Percentiles rank a stretch among this genome's conserved stretches.
These are phyloP conservation scores for Coturnix japonica DNA, from an alignment of 2,113 vertebrate species.

Conservation along the genomic window DNA sequence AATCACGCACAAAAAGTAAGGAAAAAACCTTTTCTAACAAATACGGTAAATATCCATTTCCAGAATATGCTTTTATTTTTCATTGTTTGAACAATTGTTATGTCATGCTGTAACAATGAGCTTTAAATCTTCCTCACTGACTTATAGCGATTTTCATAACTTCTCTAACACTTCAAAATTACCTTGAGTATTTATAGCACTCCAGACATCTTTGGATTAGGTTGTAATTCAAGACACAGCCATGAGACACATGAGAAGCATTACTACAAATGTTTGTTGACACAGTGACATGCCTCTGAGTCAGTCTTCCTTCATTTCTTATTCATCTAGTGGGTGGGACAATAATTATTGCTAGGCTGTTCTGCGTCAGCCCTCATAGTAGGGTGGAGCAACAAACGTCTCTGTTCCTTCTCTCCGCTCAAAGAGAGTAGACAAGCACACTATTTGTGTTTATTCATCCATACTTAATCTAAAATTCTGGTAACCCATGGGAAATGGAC, in stretches of 20 bases:
- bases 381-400: background rate
- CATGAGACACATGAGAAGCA: background rate
- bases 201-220: background rate
- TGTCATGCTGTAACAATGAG: background rate
- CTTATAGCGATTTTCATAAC: background rate
- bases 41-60: background rate
- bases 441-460: background rate
- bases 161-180: background rate
- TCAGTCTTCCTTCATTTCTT: constrained; percentile 26
- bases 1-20: background rate
- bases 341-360: background rate
- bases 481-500: background rate
- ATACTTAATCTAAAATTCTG: background rate
- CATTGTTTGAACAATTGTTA: background rate
- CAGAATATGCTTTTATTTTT: background rate
- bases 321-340: constrained; percentile 6
- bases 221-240: background rate
- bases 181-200: background rate
- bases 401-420: background rate
- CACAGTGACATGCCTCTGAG: background rate
- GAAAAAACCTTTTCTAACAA: background rate
- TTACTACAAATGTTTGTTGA: background rate
- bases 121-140: background rate
- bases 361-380: background rate
- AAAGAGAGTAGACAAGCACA: background rate